phyloP scores from a whole-genome alignment of 2,888 invertebrate genomes.

The Sympetrum striolatum region DNA sequence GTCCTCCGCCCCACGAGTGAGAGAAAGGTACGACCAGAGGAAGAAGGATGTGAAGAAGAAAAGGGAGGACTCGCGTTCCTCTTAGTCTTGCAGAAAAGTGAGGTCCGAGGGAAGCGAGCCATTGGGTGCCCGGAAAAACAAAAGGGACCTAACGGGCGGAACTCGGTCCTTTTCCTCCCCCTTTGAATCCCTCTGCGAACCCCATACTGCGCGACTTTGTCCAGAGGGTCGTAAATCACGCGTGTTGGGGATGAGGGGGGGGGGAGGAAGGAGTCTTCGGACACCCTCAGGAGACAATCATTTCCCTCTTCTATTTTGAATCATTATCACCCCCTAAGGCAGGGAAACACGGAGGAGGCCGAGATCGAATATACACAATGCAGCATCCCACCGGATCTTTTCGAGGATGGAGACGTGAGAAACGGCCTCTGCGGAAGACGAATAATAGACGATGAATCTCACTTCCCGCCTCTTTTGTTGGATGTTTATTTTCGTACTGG shows the following conservation, averaged over 20 bases:
- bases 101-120: not conserved
- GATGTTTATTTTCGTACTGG: too few relatives aligned
- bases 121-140: slow-evolving; percentile 30
- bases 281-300: slow-evolving; percentile 27
- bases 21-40: not conserved
- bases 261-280: not conserved
- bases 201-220: slow-evolving; percentile 40
- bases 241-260: not conserved
- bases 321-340: slow-evolving; percentile 26
- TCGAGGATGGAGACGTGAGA: not conserved
- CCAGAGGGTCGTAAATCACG: slow-evolving; percentile 32
- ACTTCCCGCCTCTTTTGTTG: too few relatives aligned
- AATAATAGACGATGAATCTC: not conserved
- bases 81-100: not conserved
- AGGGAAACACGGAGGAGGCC: not conserved
- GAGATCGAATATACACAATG: not conserved
- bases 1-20: not conserved
- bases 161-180: not conserved
- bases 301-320: slow-evolving; percentile 33
- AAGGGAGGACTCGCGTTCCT: slow-evolving; percentile 6
- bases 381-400: not conserved
- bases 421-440: not conserved
- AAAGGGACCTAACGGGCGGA: slow-evolving; percentile 29
- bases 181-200: slow-evolving; percentile 23
- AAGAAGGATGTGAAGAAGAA: not conserved